These are phyloP conservation scores for Ypsolopha scabrella DNA, from an alignment of 2,888 invertebrate genomes.

Conservation along the genomic window DNA sequence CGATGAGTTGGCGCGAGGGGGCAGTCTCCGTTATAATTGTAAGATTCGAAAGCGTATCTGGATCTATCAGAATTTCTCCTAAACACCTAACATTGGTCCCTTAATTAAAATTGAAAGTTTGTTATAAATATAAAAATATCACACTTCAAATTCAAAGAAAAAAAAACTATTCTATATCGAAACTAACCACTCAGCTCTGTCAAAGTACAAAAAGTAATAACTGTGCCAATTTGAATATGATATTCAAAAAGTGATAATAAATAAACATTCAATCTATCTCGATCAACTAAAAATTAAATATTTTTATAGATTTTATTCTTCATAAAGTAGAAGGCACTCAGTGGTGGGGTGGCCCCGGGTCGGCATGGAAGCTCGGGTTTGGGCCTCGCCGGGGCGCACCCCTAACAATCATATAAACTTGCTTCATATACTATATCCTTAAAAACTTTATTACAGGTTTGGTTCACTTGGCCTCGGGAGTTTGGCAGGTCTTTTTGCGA, in stretches of 20 bases:
- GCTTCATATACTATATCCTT: slow-evolving; percentile 41
- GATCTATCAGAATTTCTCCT: slow-evolving; percentile 64
- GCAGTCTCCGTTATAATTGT: slow-evolving; percentile 53
- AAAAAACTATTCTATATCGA: slow-evolving; percentile 57
- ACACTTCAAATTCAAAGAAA: slow-evolving; percentile 68
- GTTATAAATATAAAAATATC: slow-evolving; percentile 69
- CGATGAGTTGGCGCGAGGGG: slow-evolving; percentile 34
- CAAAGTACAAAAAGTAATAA: slow-evolving; percentile 65
- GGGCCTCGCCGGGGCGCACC: slow-evolving; percentile 21
- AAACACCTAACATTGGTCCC: slow-evolving; percentile 67
- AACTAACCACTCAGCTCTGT: slow-evolving; percentile 63
- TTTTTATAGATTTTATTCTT: slow-evolving; percentile 54
- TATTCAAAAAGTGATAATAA: slow-evolving; percentile 66
- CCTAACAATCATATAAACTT: slow-evolving; percentile 26
- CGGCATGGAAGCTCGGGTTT: slow-evolving; percentile 42
- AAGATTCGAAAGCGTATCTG: slow-evolving; percentile 43
- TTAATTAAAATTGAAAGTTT: slow-evolving; percentile 67
- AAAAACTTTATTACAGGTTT: slow-evolving; percentile 35
- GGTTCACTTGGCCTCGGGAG: slow-evolving; percentile 30
- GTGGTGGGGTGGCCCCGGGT: slow-evolving; percentile 27
- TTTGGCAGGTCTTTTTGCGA: slow-evolving; percentile 40
- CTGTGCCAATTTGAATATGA: slow-evolving; percentile 63
- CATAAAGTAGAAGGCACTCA: slow-evolving; percentile 64
- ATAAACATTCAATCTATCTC: slow-evolving; percentile 66
- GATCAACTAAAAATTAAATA: slow-evolving; percentile 68